These are phyloP conservation scores for Drosophila biarmipes DNA, from an alignment of 1,140 invertebrate species.

Conservation along the genomic window DNA sequence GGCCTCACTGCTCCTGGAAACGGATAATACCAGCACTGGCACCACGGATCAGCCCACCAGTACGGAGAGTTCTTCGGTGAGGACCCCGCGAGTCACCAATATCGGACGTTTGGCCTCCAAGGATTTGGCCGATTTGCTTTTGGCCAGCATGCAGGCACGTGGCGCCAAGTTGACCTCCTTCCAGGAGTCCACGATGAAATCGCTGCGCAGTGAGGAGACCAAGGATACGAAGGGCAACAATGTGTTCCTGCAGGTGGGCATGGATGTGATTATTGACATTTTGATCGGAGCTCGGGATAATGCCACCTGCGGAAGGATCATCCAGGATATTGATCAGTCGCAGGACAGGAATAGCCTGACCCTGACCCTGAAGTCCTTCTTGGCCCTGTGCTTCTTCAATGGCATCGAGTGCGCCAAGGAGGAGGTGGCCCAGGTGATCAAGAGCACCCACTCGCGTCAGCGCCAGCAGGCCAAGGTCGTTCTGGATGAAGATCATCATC, in stretches of 20 bases:
- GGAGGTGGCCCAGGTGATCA: slow-evolving; percentile 66
- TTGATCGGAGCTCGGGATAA: slow-evolving; percentile 50
- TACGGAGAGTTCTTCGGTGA: background rate
- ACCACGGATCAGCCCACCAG: slow-evolving; percentile 7
- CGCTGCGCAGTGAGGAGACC: slow-evolving; percentile 29
- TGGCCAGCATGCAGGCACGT: slow-evolving; percentile 69
- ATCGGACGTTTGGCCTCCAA: slow-evolving; percentile 65
- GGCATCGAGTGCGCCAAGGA: slow-evolving; percentile 56
- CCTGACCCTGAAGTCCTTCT: slow-evolving; percentile 52
- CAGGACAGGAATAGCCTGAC: slow-evolving; percentile 59
- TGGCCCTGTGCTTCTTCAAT: slow-evolving; percentile 59
- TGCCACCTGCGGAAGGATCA: slow-evolving; percentile 47
- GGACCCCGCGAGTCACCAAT: slow-evolving; percentile 14
- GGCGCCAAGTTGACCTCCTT: slow-evolving; percentile 23
- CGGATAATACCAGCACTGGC: background rate
- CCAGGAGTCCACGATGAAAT: slow-evolving; percentile 53
- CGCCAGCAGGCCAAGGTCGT: background rate
- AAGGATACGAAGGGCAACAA: slow-evolving; percentile 31
- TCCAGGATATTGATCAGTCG: slow-evolving; percentile 58
- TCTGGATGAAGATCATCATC: background rate
- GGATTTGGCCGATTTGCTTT: slow-evolving; percentile 66
- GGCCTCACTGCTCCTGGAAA: slow-evolving; percentile 18
- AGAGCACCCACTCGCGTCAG: slow-evolving; percentile 27
- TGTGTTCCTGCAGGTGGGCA: slow-evolving; percentile 52
- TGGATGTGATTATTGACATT: slow-evolving; percentile 68